Base-by-base conservation (phyloP, 2,888 invertebrate species). In the Margaritifera margaritifera region DNA sequence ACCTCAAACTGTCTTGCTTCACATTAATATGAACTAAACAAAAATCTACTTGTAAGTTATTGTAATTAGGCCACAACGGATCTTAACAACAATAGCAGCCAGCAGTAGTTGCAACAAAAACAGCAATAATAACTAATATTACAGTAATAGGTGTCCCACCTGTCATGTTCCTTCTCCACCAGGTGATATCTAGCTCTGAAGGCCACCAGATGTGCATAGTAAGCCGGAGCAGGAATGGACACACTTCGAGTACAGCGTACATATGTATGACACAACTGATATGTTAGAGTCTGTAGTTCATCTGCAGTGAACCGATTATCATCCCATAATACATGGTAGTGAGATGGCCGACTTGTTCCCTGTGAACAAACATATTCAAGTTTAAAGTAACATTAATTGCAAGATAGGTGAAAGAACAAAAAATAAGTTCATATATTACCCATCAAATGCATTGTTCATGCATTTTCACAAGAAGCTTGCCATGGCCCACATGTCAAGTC, bases 241-340 rank as follows among this genome's bases (percentile, higher is more conserved):
- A 99, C 99, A 73, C 97, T 98, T 80, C 99, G 94, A 31, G 99
- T 99, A 92, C 99, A 99, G 83, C 99, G 94, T 77, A 99, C 99
- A 91, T 99, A 99, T 59, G 99, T 99, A 92, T 99, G 99, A 91
- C 99, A 99, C 90, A 99, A 92, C 92, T 99, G 99, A 92, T 99
- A 99, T 75, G 99, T 99, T 82, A 99, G 93, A 91, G 97, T 98
- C 91, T 99, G 99, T 82, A 99, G 93, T 91, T 99, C 99, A 91
- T 99, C 99, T 66, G 98, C 97, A 83, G 96, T 96, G 90, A 99
- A 95, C 91, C 96, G 96, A 91, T 99, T 99, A 92, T 99, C 99
- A 91, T 99, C 99, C 99, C 99, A 99, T 68, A 99, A 92, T 73
- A 99, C 99, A 91, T 99, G 99, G 92, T 99, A 99, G 92, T 99